phyloP scores from a whole-genome alignment of 2,888 invertebrate species.

The Allygus modestus region DNA sequence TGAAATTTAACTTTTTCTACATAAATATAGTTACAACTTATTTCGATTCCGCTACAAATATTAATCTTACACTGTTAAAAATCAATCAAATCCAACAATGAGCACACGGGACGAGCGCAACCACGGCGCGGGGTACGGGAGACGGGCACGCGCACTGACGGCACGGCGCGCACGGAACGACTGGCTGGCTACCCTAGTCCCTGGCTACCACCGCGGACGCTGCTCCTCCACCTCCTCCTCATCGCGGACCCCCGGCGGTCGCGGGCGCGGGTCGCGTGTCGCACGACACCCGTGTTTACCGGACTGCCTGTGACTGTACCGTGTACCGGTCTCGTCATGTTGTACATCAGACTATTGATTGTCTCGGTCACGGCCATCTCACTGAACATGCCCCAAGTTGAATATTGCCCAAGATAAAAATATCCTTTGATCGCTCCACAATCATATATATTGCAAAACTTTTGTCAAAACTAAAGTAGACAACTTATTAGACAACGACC shows the following conservation, averaged over 20 bases:
- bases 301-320: no score
- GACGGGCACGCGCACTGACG: neutral
- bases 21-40: no score
- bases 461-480: no score
- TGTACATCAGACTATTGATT: neutral
- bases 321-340: no score
- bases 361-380: neutral
- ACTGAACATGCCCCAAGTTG: no score
- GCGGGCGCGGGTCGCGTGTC: neutral
- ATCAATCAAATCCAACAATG: neutral
- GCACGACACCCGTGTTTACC: neutral
- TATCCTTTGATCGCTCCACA: no score
- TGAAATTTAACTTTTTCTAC: no score
- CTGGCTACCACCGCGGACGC: neutral
- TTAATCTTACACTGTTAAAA: neutral
- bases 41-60: no score
- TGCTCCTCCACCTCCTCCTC: neutral
- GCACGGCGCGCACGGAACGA: conserved; percentile 17
- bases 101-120: neutral
- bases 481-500: no score
- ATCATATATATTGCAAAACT: no score
- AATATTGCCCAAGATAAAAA: no score
- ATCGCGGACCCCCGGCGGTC: neutral
- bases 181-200: neutral
- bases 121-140: neutral